Evolutionary conservation across 2,113 vertebrate species (phyloP).

Genomic region (Macrotus californicus): DNA sequence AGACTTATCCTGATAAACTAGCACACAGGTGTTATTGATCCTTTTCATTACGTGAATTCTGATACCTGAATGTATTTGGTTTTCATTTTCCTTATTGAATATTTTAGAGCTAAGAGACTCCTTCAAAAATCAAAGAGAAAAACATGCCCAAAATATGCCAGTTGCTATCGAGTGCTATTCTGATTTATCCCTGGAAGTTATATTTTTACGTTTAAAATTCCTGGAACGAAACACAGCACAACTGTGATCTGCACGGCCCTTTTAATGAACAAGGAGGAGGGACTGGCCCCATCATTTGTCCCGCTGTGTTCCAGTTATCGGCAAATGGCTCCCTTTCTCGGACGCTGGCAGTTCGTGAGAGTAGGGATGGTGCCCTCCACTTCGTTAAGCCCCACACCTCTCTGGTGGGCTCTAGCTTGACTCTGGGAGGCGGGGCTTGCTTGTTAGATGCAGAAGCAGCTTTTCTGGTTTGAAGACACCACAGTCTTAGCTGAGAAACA

Average conservation of each 20-base stretch:
- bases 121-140: conserved; percentile 9
- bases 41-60: not conserved
- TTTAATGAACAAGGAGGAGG: not conserved
- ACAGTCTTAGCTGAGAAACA: not conserved
- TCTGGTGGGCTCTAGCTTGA: not conserved
- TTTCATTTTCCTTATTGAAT: conserved; percentile 14
- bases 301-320: not conserved
- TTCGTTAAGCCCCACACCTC: not conserved
- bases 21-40: not conserved
- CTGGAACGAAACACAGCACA: not conserved
- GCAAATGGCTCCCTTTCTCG: not conserved
- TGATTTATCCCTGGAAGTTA: not conserved
- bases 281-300: not conserved
- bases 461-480: not conserved
- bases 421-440: not conserved
- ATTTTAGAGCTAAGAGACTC: not conserved
- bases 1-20: not conserved
- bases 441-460: not conserved
- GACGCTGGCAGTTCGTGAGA: not conserved
- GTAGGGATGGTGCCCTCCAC: fast-evolving
- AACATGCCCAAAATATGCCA: not conserved
- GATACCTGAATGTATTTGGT: not conserved
- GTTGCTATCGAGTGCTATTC: not conserved
- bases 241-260: not conserved
- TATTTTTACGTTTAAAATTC: not conserved